Percentiles rank a stretch among this genome's conserved stretches.
Conservation (phyloP, 35 echinoderm and acorn worm species). For the Ophiothrix spiculata region DNA sequence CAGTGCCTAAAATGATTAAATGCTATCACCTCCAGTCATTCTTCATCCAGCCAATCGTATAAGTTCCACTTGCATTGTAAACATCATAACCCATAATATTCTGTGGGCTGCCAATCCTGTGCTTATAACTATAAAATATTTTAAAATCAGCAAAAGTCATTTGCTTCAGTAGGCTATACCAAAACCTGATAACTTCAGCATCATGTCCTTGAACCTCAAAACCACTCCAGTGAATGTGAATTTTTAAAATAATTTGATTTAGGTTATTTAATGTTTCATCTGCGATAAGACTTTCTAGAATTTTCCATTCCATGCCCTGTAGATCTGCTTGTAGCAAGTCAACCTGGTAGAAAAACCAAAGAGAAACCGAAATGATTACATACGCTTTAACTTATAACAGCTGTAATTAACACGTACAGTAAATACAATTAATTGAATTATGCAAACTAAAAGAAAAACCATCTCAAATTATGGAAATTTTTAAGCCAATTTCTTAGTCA, state of each 20-base stretch:
- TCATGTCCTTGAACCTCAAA: constrained; percentile 76
- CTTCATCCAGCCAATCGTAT: constrained; percentile 72
- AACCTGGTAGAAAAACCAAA: constrained; percentile 43
- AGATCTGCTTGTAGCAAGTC: constrained; percentile 73
- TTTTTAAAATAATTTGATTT: constrained; percentile 59
- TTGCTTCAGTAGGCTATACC: constrained; percentile 74
- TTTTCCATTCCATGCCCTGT: constrained; percentile 82
- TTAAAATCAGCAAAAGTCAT: constrained; percentile 32
- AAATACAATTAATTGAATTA: too few relatives aligned
- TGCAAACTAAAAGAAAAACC: too few relatives aligned
- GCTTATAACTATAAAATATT: constrained; percentile 39
- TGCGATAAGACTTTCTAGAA: constrained; percentile 63
- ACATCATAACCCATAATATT: constrained; percentile 53
- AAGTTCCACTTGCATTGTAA: constrained; percentile 68
- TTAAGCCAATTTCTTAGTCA: too few relatives aligned
- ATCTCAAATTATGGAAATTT: too few relatives aligned
- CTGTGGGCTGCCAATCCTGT: constrained; percentile 27
- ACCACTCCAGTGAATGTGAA: constrained; percentile 86
- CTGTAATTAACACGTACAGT: too few relatives aligned
- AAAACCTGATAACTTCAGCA: constrained; percentile 65
- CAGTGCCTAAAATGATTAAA: too few relatives aligned
- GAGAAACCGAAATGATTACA: too few relatives aligned
- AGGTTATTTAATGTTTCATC: constrained; percentile 58
- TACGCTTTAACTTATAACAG: too few relatives aligned
- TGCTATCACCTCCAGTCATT: constrained; percentile 45